Evolutionary conservation across 2,797 vertebrate species (phyloP), one percentile per base, ranked within the genome.

Genomic region (Odontamblyopus lacepedii): DNA sequence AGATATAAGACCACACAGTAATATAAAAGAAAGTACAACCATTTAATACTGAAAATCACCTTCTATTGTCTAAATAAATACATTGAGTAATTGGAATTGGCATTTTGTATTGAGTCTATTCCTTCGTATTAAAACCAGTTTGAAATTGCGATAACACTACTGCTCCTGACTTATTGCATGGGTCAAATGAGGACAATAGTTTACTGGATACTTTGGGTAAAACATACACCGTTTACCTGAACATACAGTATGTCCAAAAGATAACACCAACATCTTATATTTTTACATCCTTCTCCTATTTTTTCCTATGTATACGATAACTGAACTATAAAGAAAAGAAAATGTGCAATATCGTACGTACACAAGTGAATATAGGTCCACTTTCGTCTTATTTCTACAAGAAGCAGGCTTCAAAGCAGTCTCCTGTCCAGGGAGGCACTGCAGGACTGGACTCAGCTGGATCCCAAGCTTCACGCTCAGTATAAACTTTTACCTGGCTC

Each of bases 401-500:
- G 26, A 29, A 30, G 2, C 44, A 27, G 26, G 64, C 64, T 50
- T 66, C 64, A 66, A 30, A 66, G 64, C 44, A 13, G 41, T 51
- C 44, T 66, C 13, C 41, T 9, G 6, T 11, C 27, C 64, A 66
- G 48, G 26, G 26, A 66, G 64, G 27, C 64, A 3, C 48, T 11
- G 26, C 63, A 7, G 41, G 41, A 15, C 63, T 48, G 23, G 63
- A 48, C 63, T 44, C 63, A 51, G 64, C 44, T 50, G 44, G 44
- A 66, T 67, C 48, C 29, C 19, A 19, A 4, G 29, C 16, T 67
- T 67, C 50, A 32, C 48, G 27, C 65, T 53, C 48, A 4, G 48
- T 29, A 19, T 67, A 53, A 67, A 55, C 50, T 67, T 67, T 55
- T 67, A 67, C 65, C 65, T 67, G 64, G 64, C 29, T 66, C 44